These are phyloP conservation scores for Hydrozoanthus tunicans DNA, from an alignment of 64 coral and sea anemone genomes.

Conservation along the genomic window DNA sequence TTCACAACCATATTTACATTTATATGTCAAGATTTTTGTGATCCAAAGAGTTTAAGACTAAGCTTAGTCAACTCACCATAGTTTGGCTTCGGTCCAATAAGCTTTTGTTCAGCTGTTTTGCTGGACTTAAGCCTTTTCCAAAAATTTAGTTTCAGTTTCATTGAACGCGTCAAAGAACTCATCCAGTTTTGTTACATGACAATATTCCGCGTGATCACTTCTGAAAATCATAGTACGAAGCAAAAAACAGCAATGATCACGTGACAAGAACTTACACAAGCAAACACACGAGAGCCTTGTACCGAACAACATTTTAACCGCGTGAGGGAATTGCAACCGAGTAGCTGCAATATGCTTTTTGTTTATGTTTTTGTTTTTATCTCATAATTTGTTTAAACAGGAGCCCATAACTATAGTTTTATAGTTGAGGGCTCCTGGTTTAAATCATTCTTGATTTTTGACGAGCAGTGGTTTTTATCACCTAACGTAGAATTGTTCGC, in stretches of 20 bases:
- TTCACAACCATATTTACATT: too few relatives aligned
- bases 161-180: background rate
- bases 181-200: background rate
- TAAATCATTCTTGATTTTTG: too few relatives aligned
- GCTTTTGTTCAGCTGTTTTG: conserved; percentile 43
- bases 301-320: background rate
- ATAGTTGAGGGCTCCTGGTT: too few relatives aligned
- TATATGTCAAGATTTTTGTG: too few relatives aligned
- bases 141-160: conserved; percentile 13
- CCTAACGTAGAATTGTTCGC: too few relatives aligned
- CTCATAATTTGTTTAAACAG: too few relatives aligned
- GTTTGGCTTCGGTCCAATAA: background rate
- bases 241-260: background rate
- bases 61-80: conserved; percentile 35
- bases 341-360: too few relatives aligned
- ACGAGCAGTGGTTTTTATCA: too few relatives aligned
- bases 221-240: background rate
- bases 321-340: too few relatives aligned
- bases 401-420: too few relatives aligned
- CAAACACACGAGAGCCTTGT: background rate
- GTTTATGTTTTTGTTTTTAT: too few relatives aligned
- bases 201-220: background rate
- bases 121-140: conserved; percentile 42
- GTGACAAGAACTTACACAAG: background rate
- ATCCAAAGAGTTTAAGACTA: background rate